Evolutionary conservation across 2,888 invertebrate genomes (phyloP).

Genomic region (Drosophila limbata): DNA sequence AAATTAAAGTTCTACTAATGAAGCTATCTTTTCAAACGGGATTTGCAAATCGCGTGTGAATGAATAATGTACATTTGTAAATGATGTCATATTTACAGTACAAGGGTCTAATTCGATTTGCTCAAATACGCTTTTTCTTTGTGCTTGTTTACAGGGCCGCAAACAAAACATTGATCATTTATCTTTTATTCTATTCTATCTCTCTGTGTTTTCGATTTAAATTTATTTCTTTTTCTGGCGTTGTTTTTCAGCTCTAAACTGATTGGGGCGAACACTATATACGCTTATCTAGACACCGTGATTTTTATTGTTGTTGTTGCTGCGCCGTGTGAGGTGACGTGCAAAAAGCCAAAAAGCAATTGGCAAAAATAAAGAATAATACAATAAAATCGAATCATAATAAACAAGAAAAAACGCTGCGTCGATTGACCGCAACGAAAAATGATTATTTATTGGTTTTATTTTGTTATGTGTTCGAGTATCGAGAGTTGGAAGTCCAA

Average conservation of each 20-base stretch:
- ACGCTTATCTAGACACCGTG: conserved; percentile 62
- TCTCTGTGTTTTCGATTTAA: conserved; percentile 25
- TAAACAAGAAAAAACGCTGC: conserved; percentile 24
- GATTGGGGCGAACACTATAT: conserved; percentile 51
- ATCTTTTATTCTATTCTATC: conserved; percentile 26
- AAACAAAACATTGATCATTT: conserved; percentile 36
- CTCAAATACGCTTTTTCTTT: conserved; percentile 29
- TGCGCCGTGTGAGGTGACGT: conserved; percentile 41
- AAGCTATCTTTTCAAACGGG: conserved; percentile 27
- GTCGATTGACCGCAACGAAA: conserved; percentile 52
- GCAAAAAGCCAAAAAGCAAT: conserved; percentile 50
- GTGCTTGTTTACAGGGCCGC: conserved; percentile 49
- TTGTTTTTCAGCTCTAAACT: conserved; percentile 37
- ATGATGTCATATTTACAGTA: conserved; percentile 52
- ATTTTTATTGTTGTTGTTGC: conserved; percentile 31
- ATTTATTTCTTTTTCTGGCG: conserved; percentile 36
- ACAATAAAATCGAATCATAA: conserved; percentile 47
- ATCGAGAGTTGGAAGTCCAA: conserved; percentile 34
- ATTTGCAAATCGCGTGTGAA: conserved; percentile 30
- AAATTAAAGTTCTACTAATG: conserved; percentile 20
- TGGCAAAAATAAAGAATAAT: conserved; percentile 45
- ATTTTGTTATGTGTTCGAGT: conserved; percentile 13
- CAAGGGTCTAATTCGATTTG: conserved; percentile 42
- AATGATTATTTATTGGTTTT: conserved; percentile 53
- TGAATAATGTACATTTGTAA: conserved; percentile 45